Evolutionary conservation across 1,140 invertebrate genomes (phyloP), one percentile per base, ranked within the genome.

Genomic region (Anagrus nilaparvatae): DNA sequence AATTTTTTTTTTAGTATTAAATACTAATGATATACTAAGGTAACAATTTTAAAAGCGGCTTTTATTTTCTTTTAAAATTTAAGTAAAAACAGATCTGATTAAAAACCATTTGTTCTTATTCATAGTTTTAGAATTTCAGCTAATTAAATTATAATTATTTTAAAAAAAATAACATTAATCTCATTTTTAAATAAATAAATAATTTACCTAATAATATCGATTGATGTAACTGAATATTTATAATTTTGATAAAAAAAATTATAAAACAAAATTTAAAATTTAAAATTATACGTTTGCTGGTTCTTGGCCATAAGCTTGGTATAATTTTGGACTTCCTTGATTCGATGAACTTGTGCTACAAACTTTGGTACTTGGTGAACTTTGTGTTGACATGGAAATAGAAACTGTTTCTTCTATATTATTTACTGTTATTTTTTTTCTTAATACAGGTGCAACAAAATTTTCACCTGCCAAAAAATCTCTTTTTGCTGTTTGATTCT

Each of bases 401-500:
- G 63, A 60, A 31, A 61, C 38, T 8, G 48, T 59, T 47, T 68
- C 65, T 25, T 64, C 64, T 4, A 39, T 45, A 19, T 44, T 41
- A 5, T 17, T 47, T 19, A 51, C 9, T 21, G 25, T 39, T 23
- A 52, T 35, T 44, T 56, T 55, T 10, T 61, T 55, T 21, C 61
- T 47, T 31, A 69, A 46, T 35, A 67, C 64, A 18, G 65, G 64
- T 9, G 65, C 58, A 10, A 69, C 44, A 17, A 69, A 69, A 45
- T 59, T 63, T 38, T 67, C 63, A 14, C 60, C 63, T 0, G 57
- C 47, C 0, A 61, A 57, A 4, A 69, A 39, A 46, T 69, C 64
- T 41, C 61, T 49, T 42, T 59, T 63, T 0, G 56, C 47, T n/a
- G 47, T 36, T 40, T 65, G 60, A 27, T 40, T 47, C 61, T 63